Base-by-base conservation (phyloP, 2,113 vertebrate species). In the Dipodomys merriami region DNA sequence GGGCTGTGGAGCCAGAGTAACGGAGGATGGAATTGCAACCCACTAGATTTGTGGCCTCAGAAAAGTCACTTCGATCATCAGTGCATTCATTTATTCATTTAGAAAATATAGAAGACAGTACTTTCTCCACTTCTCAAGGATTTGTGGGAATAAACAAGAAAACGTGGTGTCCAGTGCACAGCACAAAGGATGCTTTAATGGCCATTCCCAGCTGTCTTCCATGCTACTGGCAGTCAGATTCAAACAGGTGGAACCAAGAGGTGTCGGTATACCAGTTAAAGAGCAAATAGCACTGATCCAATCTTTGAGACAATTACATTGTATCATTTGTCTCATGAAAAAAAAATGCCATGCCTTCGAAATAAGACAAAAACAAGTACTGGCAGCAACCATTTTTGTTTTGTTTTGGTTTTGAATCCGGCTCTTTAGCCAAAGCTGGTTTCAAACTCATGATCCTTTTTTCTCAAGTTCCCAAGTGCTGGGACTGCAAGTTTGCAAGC, bases 61-160 rank as follows among this genome's bases (percentile, higher is more conserved):
- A 53, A 90, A 96, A 93, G 12, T 91, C 53, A 73, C 49, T 83
- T 27, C 53, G 33, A 77, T 93, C 71, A 44, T 71, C 64, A 82
- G 44, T 25, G 67, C 7, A 33, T 86, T 49, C 9, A 1, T 81
- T 72, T 93, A 85, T 44, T 83, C 46, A 86, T 65, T 93, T 86
- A 71, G 53, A 46, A 90, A 90, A 74, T 68, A 22, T 20, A 83
- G 7, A 62, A 83, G 72, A 83, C 20, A 69, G 27, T 62, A 83
- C 3, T 71, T 90, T 72, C 53, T 92, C 33, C 12, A 90, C 7
- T 84, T 84, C 39, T 81, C n/a, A 88, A 29, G 27, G 19, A 5
- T 76, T 46, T 78, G 19, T 29, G 80, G 44, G n/a, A 76, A 84
- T 74, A 83, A 90, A 89, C 81, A 9, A 88, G 27, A 84, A 87